Conservation (phyloP, 2,888 invertebrate genomes). For the Aspidiotus destructor region DNA sequence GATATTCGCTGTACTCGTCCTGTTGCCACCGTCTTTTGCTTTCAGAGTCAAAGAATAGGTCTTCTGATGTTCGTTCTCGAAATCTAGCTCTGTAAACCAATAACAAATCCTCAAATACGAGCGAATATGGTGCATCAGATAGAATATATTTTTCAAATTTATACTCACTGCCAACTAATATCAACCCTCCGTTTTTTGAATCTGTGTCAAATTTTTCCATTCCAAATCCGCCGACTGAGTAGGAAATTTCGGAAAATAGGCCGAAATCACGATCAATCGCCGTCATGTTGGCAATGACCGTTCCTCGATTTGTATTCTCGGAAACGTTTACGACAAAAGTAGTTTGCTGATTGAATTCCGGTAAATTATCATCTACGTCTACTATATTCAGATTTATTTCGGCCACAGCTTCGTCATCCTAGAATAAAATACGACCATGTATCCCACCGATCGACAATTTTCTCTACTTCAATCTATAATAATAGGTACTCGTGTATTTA, state of each 20-base stretch:
- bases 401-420: no score
- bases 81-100: constrained; percentile 50
- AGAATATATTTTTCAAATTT: constrained; percentile 23
- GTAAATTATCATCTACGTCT: no score
- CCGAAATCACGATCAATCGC: constrained; percentile 67
- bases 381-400: no score
- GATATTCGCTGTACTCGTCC: constrained; percentile 58
- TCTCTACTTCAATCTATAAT: no score
- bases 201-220: constrained; percentile 66
- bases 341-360: no score
- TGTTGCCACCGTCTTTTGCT: constrained; percentile 71
- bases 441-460: no score
- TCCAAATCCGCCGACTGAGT: constrained; percentile 67
- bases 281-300: constrained; percentile 54
- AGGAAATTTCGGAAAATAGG: constrained; percentile 59
- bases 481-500: no score
- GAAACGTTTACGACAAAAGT: constrained; percentile 47
- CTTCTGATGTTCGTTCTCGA: constrained; percentile 57
- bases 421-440: no score
- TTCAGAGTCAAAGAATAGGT: constrained; percentile 69
- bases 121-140: not conserved
- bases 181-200: constrained; percentile 41
- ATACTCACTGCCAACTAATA: constrained; percentile 35
- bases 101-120: constrained; percentile 34
- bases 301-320: constrained; percentile 55